phyloP scores from a whole-genome alignment of 2,888 invertebrate genomes.

The Pteria penguin region DNA sequence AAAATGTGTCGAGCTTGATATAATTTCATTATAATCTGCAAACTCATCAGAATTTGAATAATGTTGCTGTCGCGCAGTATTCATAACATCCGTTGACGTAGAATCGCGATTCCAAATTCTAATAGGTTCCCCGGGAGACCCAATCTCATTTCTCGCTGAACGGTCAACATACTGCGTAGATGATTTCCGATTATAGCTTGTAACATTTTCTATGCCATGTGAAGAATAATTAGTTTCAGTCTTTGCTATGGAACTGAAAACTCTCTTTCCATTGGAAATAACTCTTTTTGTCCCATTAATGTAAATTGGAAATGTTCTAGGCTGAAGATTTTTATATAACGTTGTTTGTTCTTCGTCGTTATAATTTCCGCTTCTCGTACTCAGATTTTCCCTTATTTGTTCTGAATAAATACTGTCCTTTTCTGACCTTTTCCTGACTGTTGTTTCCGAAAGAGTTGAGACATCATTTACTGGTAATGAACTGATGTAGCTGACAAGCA shows the following conservation, averaged over 20 bases:
- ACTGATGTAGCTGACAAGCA: too few relatives aligned
- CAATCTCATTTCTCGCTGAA: not conserved
- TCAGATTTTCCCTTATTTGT: too few relatives aligned
- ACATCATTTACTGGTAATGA: too few relatives aligned
- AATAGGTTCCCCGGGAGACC: not conserved
- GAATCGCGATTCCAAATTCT: not conserved
- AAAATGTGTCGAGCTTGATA: too few relatives aligned
- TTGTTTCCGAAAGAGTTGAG: too few relatives aligned
- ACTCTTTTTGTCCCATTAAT: not conserved
- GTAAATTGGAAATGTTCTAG: not conserved
- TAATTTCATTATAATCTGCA: too few relatives aligned
- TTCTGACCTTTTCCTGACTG: too few relatives aligned
- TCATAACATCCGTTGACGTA: not conserved
- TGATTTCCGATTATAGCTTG: not conserved
- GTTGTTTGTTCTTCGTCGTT: not conserved
- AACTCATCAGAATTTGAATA: not conserved
- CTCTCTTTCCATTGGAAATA: not conserved
- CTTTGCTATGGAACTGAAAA: not conserved
- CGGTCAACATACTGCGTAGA: not conserved
- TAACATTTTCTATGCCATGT: not conserved
- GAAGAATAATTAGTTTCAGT: not conserved
- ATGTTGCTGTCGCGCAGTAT: not conserved
- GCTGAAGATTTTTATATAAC: not conserved
- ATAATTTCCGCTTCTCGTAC: not conserved
- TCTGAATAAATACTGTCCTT: too few relatives aligned